Percentiles rank a stretch among this genome's conserved stretches.
These are phyloP conservation scores for Dryobotodes eremita DNA, from an alignment of 2,888 invertebrate genomes.

Conservation along the genomic window DNA sequence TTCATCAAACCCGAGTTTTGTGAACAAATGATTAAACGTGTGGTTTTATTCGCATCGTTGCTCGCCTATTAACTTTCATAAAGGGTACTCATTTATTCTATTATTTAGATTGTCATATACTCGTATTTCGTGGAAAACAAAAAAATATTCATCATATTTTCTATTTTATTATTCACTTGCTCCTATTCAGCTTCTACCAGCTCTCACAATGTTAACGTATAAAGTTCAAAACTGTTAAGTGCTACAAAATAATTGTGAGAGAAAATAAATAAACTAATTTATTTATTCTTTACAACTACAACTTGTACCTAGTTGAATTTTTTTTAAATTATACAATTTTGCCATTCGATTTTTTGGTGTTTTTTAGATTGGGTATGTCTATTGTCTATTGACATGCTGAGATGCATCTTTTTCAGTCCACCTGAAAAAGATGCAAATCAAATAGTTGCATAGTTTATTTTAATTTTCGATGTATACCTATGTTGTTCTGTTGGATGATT, in stretches of 20 bases:
- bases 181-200: no score
- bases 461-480: slow-evolving; percentile 22
- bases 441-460: not conserved
- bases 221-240: no score
- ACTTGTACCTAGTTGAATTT: no score
- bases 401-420: not conserved
- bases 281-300: no score
- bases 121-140: not conserved
- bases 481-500: slow-evolving; percentile 8
- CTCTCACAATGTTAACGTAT: no score
- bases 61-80: not conserved
- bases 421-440: slow-evolving; percentile 11
- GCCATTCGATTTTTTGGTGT: not conserved
- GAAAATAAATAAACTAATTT: no score
- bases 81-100: no score
- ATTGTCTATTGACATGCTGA: not conserved
- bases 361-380: not conserved
- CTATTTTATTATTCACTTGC: no score
- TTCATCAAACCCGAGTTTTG: not conserved
- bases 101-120: not conserved
- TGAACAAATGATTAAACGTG: not conserved
- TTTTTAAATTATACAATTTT: no score
- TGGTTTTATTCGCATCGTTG: not conserved
- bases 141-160: not conserved
- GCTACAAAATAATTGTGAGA: no score